Percentiles rank a stretch among this genome's conserved stretches.
Evolutionary conservation across 2,113 vertebrate genomes (phyloP).

Genomic region (Poicephalus meyeri): DNA sequence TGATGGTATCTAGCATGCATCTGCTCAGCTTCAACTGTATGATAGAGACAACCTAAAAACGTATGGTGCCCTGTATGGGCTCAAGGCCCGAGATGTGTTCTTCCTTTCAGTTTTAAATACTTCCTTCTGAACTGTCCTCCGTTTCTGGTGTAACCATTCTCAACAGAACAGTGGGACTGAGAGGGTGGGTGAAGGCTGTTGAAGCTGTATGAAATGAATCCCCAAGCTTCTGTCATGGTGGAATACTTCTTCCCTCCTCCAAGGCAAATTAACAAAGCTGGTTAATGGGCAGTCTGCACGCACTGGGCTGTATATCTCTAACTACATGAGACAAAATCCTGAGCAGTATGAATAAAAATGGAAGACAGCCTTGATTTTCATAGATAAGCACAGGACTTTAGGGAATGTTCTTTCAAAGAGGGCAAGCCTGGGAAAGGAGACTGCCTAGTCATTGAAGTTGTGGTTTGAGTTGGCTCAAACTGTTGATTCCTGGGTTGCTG

Average conservation of each 20-base stretch:
- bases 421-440: neutral
- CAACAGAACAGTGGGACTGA: neutral
- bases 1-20: neutral
- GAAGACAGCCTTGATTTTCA: neutral
- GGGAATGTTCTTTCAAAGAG: neutral
- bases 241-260: neutral
- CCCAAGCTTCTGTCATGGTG: rapidly evolving
- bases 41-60: neutral
- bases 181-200: neutral
- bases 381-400: neutral
- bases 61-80: neutral
- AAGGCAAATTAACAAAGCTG: neutral
- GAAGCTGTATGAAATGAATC: neutral
- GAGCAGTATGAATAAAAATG: neutral
- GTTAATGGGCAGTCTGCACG: neutral
- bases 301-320: neutral
- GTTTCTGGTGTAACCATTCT: neutral
- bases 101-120: neutral
- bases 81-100: neutral
- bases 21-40: neutral
- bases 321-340: neutral
- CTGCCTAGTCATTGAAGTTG: neutral
- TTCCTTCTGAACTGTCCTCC: neutral
- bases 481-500: neutral
- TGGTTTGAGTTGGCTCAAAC: neutral